Evolutionary conservation across 2,888 invertebrate species (phyloP).

Genomic region (Drosophila neutralis): DNA sequence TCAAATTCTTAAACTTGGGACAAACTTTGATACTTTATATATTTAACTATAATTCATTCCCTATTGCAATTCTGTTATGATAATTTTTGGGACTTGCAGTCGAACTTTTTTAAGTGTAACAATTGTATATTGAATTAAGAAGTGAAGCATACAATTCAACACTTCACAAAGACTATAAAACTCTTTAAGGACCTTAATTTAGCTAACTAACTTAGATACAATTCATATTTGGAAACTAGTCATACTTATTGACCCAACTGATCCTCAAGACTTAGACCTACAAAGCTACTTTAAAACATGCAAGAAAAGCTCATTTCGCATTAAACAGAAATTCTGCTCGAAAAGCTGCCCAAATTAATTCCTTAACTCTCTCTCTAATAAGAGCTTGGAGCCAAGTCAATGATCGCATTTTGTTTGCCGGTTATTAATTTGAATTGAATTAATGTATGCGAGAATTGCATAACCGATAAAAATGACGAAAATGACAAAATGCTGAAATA

Average conservation of each 20-base stretch:
- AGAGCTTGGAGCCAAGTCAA: conserved; percentile 34
- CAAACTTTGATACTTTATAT: not conserved
- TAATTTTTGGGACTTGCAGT: not conserved
- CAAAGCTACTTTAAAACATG: conserved; percentile 7
- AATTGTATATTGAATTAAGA: not conserved
- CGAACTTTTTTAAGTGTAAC: not conserved
- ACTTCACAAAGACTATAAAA: not conserved
- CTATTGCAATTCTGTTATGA: not conserved
- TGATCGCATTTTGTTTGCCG: conserved; percentile 35
- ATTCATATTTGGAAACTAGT: not conserved
- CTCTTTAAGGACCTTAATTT: not conserved
- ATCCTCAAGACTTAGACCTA: not conserved
- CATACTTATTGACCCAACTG: not conserved
- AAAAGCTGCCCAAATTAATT: not conserved
- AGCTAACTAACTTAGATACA: not conserved
- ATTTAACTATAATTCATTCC: not conserved
- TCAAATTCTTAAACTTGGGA: not conserved
- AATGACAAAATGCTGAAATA: not conserved
- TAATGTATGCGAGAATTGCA: conserved; percentile 37
- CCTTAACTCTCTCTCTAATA: not conserved
- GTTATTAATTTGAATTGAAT: conserved; percentile 45
- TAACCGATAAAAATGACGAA: conserved; percentile 19
- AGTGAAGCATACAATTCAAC: not conserved
- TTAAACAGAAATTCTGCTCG: not conserved
- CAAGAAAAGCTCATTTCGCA: not conserved